Percentiles rank a stretch among this genome's conserved stretches.
Evolutionary conservation across 2,797 vertebrate species (phyloP).

Genomic region (Telmatherina bonti): DNA sequence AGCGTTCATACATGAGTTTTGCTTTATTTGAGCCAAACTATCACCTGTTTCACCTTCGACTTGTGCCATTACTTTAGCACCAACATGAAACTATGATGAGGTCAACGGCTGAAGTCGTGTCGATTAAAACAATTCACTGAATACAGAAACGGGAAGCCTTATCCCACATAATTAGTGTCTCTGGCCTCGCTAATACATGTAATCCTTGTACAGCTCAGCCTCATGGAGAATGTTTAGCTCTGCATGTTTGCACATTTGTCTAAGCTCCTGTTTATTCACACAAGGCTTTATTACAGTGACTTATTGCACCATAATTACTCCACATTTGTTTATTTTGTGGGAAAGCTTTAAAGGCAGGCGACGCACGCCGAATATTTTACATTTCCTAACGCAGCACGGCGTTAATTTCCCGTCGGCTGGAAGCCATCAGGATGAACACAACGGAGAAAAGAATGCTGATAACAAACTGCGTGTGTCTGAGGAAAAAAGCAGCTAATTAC

Average conservation of each 20-base stretch:
- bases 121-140: slow-evolving; percentile 34
- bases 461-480: not conserved
- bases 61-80: not conserved
- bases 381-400: slow-evolving; percentile 16
- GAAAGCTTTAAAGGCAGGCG: not conserved
- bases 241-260: slow-evolving; percentile 3
- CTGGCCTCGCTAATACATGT: slow-evolving; percentile 24
- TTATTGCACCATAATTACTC: slow-evolving; percentile 24
- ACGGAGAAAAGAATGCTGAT: not conserved
- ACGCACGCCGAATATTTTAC: slow-evolving; percentile 16
- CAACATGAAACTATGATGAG: not conserved
- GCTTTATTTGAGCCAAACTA: not conserved
- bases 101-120: slow-evolving; percentile 9
- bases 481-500: slow-evolving; percentile 19
- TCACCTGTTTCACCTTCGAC: slow-evolving; percentile 2
- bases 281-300: slow-evolving; percentile 1
- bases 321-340: slow-evolving; percentile 26
- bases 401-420: slow-evolving; percentile 12
- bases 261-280: not conserved
- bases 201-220: slow-evolving; percentile 36
- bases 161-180: slow-evolving; percentile 8
- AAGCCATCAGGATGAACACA: slow-evolving; percentile 1
- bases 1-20: no score
- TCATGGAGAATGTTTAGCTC: slow-evolving; percentile 6
- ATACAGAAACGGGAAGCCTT: slow-evolving; percentile 14